Conservation (phyloP, 2,888 invertebrate species). For the Xestoiulus laeticollis region DNA sequence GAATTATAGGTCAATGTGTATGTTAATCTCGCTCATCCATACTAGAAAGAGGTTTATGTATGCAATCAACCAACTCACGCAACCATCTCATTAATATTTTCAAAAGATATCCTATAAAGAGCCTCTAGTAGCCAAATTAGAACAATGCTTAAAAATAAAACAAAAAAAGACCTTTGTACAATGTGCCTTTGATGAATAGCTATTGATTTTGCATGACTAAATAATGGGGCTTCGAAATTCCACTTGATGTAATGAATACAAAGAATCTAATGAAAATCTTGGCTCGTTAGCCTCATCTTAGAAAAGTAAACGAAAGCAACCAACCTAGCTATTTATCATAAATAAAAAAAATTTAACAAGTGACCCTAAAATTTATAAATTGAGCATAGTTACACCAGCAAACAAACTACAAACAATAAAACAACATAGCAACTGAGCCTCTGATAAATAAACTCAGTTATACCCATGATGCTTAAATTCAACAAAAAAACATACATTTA, state of each 20-base stretch:
- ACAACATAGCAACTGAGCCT: too few species aligned
- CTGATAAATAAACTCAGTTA: too few species aligned
- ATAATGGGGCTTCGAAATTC: neutral
- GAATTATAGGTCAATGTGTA: constrained; percentile 27
- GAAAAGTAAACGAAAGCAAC: too few species aligned
- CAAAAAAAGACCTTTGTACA: neutral
- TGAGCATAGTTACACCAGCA: too few species aligned
- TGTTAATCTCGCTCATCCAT: constrained; percentile 40
- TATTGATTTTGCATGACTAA: constrained; percentile 23
- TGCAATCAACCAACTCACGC: constrained; percentile 24
- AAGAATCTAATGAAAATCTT: neutral
- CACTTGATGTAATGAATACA: neutral
- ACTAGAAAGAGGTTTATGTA: constrained; percentile 16
- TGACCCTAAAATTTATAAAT: too few species aligned
- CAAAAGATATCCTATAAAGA: neutral
- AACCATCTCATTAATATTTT: constrained; percentile 36
- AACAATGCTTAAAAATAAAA: constrained; percentile 18
- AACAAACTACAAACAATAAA: too few species aligned
- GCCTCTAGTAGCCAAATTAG: constrained; percentile 7
- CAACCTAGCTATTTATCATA: too few species aligned
- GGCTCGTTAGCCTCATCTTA: neutral
- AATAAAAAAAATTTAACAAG: too few species aligned
- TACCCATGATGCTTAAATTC: too few species aligned
- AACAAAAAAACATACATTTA: too few species aligned
- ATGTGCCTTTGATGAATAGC: neutral